These are phyloP conservation scores for Cerastis leucographa DNA, from an alignment of 2,888 invertebrate species.

Conservation along the genomic window DNA sequence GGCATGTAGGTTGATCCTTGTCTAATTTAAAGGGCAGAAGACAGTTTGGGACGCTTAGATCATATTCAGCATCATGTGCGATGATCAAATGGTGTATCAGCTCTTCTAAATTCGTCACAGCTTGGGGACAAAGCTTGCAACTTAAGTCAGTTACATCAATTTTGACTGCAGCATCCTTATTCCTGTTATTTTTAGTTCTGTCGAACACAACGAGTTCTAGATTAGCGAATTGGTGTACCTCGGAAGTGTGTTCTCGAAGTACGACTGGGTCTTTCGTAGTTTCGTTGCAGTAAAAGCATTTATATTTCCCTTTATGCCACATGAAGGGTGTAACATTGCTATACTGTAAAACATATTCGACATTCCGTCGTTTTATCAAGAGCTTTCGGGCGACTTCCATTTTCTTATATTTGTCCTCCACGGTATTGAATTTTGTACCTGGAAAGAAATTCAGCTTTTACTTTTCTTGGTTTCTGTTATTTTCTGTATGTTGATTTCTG, in stretches of 20 bases:
- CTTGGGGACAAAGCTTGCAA: conserved; percentile 82
- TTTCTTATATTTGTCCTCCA: conserved; percentile 87
- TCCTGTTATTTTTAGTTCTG: conserved; percentile 85
- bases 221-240: conserved; percentile 80
- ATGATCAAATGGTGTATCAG: conserved; percentile 86
- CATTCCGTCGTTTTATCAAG: conserved; percentile 82
- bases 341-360: conserved; percentile 86
- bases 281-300: conserved; percentile 86
- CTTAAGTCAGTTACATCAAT: conserved; percentile 84
- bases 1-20: conserved; percentile 83
- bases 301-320: conserved; percentile 86
- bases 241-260: conserved; percentile 80
- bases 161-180: conserved; percentile 87
- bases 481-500: no score
- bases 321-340: conserved; percentile 86
- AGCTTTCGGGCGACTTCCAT: conserved; percentile 82
- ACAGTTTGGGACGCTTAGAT: conserved; percentile 85
- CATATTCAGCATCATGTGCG: conserved; percentile 87
- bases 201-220: conserved; percentile 84
- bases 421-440: conserved; percentile 83
- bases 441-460: conserved; percentile 81
- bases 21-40: conserved; percentile 85
- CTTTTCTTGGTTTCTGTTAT: conserved; percentile 66
- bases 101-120: conserved; percentile 80
- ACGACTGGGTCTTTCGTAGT: conserved; percentile 81